Evolutionary conservation across 2,113 vertebrate species (phyloP), one percentile per base, ranked within the genome.

Genomic region (Dascyllus trimaculatus): DNA sequence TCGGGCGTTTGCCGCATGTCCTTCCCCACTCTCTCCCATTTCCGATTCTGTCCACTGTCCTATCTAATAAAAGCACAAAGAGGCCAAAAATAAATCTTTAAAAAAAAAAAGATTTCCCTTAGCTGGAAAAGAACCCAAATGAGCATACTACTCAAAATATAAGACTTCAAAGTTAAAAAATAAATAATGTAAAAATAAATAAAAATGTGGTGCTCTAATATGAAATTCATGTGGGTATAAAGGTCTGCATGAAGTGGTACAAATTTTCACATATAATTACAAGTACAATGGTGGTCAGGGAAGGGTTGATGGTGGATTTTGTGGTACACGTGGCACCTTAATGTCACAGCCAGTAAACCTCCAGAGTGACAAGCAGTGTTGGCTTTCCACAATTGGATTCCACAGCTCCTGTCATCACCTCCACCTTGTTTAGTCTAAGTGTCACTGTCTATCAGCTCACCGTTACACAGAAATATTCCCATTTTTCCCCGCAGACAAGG

Each of bases 341-440:
- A 58, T 84, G 89, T 87, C 85, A 84, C 67, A 82, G 83, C 53
- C 54, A 79, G 51, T 66, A 80, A 85, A 79, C 64, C 75, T 70
- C 49, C 26, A 48, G 76, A 80, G 77, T 62, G 88, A 90, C 88
- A 73, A 43, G 85, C 52, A 76, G 56, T 7, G 48, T 81, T 84
- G 80, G 78, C 66, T 69, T 57, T 85, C 67, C 84, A 68, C 57
- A 51, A 73, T 81, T 38, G 71, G 82, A 89, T 87, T 91, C 84
- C 82, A 77, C 80, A 48, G 75, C 29, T 66, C 56, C 87, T 90
- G 92, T 92, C 89, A 91, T 81, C 92, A 84, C 81, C 77, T 82
- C 85, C 25, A 71, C 83, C 82, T 82, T 93, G 90, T 92, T 93
- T 94, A 92, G 89, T 93, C 91, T 92, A 67, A 81, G 79, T 86